phyloP scores from a whole-genome alignment of 2,113 vertebrate species.

The Halichoeres trimaculatus region DNA sequence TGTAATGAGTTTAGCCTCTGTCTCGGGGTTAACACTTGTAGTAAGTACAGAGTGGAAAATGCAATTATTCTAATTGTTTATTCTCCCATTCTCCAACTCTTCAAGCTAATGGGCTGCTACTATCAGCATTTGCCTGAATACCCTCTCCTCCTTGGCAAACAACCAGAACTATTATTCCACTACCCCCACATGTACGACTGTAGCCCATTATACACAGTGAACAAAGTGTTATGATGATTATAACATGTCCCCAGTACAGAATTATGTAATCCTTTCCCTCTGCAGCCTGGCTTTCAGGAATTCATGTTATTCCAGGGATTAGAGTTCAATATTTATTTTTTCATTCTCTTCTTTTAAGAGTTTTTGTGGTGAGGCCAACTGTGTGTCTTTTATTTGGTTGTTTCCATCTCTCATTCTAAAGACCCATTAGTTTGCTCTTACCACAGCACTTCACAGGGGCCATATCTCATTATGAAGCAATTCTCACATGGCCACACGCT shows the following conservation, averaged over 20 bases:
- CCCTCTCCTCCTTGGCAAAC: conserved; percentile 26
- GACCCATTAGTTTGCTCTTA: background rate
- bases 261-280: background rate
- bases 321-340: background rate
- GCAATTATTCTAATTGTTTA: conserved; percentile 79
- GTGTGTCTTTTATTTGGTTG: background rate
- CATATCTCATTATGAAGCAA: background rate
- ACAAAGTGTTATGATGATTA: background rate
- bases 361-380: background rate
- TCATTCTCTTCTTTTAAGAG: background rate
- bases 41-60: conserved; percentile 64
- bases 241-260: background rate
- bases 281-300: too few relatives aligned
- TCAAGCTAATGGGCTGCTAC: conserved; percentile 56
- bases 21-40: conserved; percentile 54
- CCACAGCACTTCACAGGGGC: background rate
- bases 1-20: conserved; percentile 68
- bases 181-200: conserved; percentile 2
- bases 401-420: background rate
- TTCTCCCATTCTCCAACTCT: conserved; percentile 58
- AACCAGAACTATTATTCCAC: conserved; percentile 20
- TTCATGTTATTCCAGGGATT: background rate
- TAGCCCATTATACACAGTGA: conserved; percentile 20
- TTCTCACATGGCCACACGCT: background rate
- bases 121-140: conserved; percentile 59